Percentiles rank a stretch among this genome's conserved stretches.
Evolutionary conservation across 1,140 invertebrate species (phyloP).

Genomic region (Drosophila punjabiensis): DNA sequence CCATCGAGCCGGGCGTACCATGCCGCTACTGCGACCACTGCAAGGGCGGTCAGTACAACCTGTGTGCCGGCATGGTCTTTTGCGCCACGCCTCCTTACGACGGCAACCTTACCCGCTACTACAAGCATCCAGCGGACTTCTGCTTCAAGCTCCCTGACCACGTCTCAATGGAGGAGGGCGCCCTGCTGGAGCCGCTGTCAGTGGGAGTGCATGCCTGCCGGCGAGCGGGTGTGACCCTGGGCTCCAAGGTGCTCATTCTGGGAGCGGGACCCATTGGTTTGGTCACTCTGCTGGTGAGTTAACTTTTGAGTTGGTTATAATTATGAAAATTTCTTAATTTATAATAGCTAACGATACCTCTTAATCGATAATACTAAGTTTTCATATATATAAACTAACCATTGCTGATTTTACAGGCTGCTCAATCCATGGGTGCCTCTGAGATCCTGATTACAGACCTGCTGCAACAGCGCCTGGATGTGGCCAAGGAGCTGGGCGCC

Average conservation of each 20-base stretch:
- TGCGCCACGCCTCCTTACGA: slow-evolving; percentile 96
- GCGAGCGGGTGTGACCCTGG: slow-evolving; percentile 90
- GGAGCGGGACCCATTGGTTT: slow-evolving; percentile 98
- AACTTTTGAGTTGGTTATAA: neutral
- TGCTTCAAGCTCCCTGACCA: slow-evolving; percentile 97
- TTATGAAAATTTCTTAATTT: neutral
- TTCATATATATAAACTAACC: neutral
- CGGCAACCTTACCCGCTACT: slow-evolving; percentile 94
- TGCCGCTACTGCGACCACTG: slow-evolving; percentile 95
- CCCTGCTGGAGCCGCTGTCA: slow-evolving; percentile 95
- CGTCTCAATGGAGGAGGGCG: slow-evolving; percentile 96
- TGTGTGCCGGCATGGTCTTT: slow-evolving; percentile 94
- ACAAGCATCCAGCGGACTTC: slow-evolving; percentile 96
- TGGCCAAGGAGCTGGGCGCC: slow-evolving; percentile 94
- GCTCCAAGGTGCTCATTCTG: slow-evolving; percentile 93
- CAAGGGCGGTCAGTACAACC: slow-evolving; percentile 95
- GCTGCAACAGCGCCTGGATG: slow-evolving; percentile 89
- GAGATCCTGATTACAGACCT: slow-evolving; percentile 94
- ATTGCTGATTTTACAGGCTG: slow-evolving; percentile 76
- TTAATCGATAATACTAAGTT: neutral
- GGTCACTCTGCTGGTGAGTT: slow-evolving; percentile 89
- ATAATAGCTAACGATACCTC: neutral
- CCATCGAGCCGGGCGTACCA: slow-evolving; percentile 96
- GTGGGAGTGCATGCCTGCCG: slow-evolving; percentile 97
- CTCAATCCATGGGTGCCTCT: slow-evolving; percentile 95